Percentiles rank a stretch among this genome's conserved stretches.
Conservation (phyloP, 2,113 vertebrate species). For the Anguilla rostrata region DNA sequence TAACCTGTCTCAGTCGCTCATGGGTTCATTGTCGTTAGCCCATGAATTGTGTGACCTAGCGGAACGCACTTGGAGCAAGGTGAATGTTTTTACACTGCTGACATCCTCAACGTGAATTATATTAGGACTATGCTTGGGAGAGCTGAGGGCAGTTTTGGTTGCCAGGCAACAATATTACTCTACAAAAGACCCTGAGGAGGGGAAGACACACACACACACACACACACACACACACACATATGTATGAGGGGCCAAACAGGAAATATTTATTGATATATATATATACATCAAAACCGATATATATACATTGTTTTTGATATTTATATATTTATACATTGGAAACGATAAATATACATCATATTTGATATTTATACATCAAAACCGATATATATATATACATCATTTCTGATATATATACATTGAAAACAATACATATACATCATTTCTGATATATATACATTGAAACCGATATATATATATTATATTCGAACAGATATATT, state of each 20-base stretch:
- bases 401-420: no score
- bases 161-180: constrained; percentile 62
- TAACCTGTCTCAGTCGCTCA: constrained; percentile 40
- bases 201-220: constrained; percentile 47
- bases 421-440: no score
- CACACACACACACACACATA: no score
- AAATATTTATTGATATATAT: not conserved
- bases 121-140: not conserved
- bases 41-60: constrained; percentile 29
- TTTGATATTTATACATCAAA: no score
- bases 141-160: constrained; percentile 51
- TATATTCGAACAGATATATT: no score
- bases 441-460: no score
- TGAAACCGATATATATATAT: no score
- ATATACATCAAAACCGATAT: no score
- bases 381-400: no score
- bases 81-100: constrained; percentile 20
- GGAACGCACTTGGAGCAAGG: constrained; percentile 19
- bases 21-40: constrained; percentile 38
- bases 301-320: no score
- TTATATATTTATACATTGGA: no score
- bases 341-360: no score
- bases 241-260: constrained; percentile 39
- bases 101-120: constrained; percentile 27
- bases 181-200: constrained; percentile 54